Evolutionary conservation across 2,888 invertebrate genomes (phyloP), one percentile per base, ranked within the genome.

Genomic region (Pediacus dermestoides): DNA sequence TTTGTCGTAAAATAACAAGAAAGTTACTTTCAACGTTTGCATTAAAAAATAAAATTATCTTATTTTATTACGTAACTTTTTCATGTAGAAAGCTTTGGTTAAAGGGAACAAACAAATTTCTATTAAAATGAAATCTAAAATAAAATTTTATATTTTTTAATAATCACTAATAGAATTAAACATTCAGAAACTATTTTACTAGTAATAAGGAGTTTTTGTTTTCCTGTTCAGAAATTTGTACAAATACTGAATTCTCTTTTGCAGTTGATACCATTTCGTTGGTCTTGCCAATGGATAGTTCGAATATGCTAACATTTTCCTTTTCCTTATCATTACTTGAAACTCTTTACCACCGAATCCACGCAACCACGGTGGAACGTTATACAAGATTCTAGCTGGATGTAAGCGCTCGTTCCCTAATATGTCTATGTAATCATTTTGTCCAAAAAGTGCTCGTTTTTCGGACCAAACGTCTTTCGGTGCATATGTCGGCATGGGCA

Each of bases 361-460:
- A 55, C 88, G 78, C 18, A 97, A 73, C 95, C 95, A 97, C 0
- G 77, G 70, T 0, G 96, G 96, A 3, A 93, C 78, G 43, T 84
- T 81, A 60, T 93, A 92, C 8, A 92, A 67, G 8, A 94, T 79
- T 62, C 81, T 84, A 0, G 86, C 82, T 0, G 96, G 95, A 65
- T 93, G 89, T 37, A 80, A 48, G 9, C 75, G 74, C 16, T 88
- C 89, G 60, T 85, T 81, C 1, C 96, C 96, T 34, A 97, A 74
- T 40, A 97, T 93, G 66, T 97, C 95, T 48, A 96, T 93, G 62
- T 95, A 96, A 68, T 96, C 95, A 71, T 96, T 96, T 66, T 94
- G 94, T 0, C 96, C 96, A 72, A 88, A 92, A 1, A 91, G 66
- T 1, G 93, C 91, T 58, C 78, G 78, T 54, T 81, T 84, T 51